A percentile compares a stretch with the other conserved stretches of the same genome.
These are phyloP conservation scores for Drosophila fulvimacula DNA, from an alignment of 2,888 invertebrate species.

Conservation along the genomic window DNA sequence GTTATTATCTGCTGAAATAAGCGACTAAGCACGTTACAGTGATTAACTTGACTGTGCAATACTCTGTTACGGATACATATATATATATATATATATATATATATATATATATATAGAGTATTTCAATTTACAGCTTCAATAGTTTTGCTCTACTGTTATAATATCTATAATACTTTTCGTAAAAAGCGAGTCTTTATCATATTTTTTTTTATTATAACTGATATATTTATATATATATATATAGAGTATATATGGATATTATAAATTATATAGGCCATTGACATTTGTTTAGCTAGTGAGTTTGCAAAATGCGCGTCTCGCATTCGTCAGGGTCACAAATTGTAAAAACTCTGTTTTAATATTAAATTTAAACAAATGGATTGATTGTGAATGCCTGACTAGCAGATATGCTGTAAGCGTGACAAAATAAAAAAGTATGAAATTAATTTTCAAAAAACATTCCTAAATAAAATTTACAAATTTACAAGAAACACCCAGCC, in stretches of 20 bases:
- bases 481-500: background rate
- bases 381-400: background rate
- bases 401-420: background rate
- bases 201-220: background rate
- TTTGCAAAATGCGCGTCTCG: background rate
- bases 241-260: background rate
- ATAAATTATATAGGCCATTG: slow-evolving; percentile 6
- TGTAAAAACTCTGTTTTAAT: slow-evolving; percentile 1
- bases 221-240: background rate
- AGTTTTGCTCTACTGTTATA: background rate
- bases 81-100: background rate
- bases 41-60: background rate
- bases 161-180: background rate
- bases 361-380: background rate
- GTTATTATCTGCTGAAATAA: slow-evolving; percentile 3
- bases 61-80: background rate
- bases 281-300: slow-evolving; percentile 4
- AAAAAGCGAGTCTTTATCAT: background rate
- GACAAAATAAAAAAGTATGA: too few relatives aligned
- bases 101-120: background rate
- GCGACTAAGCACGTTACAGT: background rate
- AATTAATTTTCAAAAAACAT: too few relatives aligned
- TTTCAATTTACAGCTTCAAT: background rate
- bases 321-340: slow-evolving; percentile 14
- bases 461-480: too few relatives aligned